These are phyloP conservation scores for Leptoclinus maculatus DNA, from an alignment of 2,797 vertebrate species.

Conservation along the genomic window DNA sequence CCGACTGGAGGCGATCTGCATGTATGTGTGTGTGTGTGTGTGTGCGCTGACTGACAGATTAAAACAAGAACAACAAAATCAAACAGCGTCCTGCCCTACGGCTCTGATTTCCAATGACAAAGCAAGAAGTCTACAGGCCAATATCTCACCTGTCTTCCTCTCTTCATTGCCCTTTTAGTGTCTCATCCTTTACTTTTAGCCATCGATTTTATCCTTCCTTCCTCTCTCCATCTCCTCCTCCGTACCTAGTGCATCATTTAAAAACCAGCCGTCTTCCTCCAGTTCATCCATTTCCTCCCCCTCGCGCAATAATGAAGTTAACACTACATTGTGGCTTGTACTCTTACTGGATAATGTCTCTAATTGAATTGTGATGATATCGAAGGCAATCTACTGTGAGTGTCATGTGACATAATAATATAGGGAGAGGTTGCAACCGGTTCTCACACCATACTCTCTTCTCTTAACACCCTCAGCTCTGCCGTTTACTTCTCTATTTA, in stretches of 20 bases:
- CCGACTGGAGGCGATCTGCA: constrained; percentile 44
- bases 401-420: constrained; percentile 54
- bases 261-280: constrained; percentile 47
- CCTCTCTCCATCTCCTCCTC: constrained; percentile 33
- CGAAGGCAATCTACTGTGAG: constrained; percentile 55
- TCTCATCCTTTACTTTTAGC: constrained; percentile 54
- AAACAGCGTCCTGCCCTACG: constrained; percentile 53
- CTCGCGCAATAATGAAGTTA: constrained; percentile 69
- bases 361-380: constrained; percentile 70
- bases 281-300: constrained; percentile 71
- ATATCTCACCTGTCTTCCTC: constrained; percentile 64
- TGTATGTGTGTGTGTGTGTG: constrained; percentile 27
- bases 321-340: constrained; percentile 66
- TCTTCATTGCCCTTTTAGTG: constrained; percentile 62
- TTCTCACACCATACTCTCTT: constrained; percentile 20
- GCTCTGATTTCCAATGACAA: constrained; percentile 73
- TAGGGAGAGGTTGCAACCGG: constrained; percentile 36
- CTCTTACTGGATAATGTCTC: constrained; percentile 62
- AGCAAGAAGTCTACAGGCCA: constrained; percentile 60
- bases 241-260: constrained; percentile 50
- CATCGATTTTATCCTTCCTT: constrained; percentile 65
- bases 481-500: constrained; percentile 20
- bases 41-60: constrained; percentile 64
- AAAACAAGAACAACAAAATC: constrained; percentile 70
- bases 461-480: constrained; percentile 10